phyloP scores from a whole-genome alignment of 92 coral and sea anemone genomes.

The Montipora capitata region DNA sequence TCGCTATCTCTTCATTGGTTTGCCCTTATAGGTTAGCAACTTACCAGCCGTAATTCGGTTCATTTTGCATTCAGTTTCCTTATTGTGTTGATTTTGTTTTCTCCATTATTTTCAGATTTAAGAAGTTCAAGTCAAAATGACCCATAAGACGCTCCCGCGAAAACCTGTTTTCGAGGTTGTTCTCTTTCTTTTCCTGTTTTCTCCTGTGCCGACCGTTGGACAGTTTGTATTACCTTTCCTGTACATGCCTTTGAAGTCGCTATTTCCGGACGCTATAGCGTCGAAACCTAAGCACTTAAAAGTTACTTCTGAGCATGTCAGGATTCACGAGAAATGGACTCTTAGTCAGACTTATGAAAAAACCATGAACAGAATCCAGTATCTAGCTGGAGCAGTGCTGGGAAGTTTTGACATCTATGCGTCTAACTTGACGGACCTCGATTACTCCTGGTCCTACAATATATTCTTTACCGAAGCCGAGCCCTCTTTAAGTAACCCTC shows the following conservation, averaged over 20 bases:
- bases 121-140: not conserved
- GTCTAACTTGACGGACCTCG: conserved; percentile 13
- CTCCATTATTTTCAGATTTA: not conserved
- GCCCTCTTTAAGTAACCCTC: not conserved
- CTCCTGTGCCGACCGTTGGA: not conserved
- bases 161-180: not conserved
- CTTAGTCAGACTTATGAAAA: not conserved
- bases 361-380: not conserved
- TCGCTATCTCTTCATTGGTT: no score
- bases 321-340: not conserved
- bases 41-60: no score
- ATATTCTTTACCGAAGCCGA: conserved; percentile 30
- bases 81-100: no score
- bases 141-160: not conserved
- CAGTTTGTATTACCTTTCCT: conserved; percentile 32
- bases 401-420: no score
- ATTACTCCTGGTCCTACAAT: conserved; percentile 46
- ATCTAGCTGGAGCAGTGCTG: no score
- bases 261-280: not conserved
- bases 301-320: conserved; percentile 6
- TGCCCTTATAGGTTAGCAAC: no score
- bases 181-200: not conserved
- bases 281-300: not conserved
- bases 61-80: no score
- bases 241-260: not conserved